A percentile compares a stretch with the other conserved stretches of the same genome.
These are phyloP conservation scores for Python bivittatus DNA, from an alignment of 2,113 vertebrate species.

Conservation along the genomic window DNA sequence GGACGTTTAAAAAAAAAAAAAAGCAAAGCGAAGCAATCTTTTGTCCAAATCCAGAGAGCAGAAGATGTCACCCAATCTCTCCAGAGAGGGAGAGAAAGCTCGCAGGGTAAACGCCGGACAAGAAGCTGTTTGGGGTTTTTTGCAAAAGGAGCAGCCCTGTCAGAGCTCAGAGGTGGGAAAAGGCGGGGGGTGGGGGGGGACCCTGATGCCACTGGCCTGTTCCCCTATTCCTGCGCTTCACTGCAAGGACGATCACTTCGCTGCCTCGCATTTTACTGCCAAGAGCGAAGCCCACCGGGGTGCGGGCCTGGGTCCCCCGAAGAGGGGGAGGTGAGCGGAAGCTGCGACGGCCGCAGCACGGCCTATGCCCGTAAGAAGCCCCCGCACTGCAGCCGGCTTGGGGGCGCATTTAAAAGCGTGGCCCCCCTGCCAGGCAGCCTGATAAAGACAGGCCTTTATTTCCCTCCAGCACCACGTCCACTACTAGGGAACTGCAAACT, in stretches of 20 bases:
- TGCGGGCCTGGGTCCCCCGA: constrained; percentile 42
- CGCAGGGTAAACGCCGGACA: too few species aligned
- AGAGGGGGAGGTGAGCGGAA: constrained; percentile 49
- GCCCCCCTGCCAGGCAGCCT: too few species aligned
- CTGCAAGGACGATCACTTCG: constrained; percentile 11
- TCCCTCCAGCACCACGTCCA: not conserved
- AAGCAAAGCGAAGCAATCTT: not conserved
- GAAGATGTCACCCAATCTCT: not conserved
- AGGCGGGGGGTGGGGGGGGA: not conserved
- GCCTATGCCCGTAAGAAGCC: not conserved
- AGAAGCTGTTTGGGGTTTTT: not conserved
- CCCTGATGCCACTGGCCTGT: constrained; percentile 19
- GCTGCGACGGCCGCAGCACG: constrained; percentile 13
- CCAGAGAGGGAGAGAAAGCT: not conserved
- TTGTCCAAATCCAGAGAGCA: not conserved
- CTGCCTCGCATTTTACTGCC: constrained; percentile 50
- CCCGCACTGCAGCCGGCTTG: too few species aligned
- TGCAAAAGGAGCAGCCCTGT: not conserved
- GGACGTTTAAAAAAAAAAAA: not conserved
- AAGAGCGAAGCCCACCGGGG: constrained; percentile 48
- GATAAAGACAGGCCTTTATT: too few species aligned
- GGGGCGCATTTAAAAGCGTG: too few species aligned
- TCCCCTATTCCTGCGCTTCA: constrained; percentile 17
- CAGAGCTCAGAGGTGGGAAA: not conserved
- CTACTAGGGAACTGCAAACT: not conserved